Base-by-base conservation (phyloP, 2,888 invertebrate species). In the Ephialtes manifestator region DNA sequence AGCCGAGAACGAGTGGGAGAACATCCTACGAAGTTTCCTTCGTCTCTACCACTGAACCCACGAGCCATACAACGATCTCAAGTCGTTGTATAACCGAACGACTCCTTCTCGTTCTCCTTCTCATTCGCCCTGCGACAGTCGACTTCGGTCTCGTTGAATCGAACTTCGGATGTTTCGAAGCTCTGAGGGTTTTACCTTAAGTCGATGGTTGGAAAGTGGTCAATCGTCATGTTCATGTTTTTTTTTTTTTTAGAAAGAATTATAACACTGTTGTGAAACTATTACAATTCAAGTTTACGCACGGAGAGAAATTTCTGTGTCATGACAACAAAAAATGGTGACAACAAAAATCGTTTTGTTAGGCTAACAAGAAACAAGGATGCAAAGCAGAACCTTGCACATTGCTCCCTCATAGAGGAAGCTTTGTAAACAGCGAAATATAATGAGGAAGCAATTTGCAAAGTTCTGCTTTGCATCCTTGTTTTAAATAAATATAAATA, bases 11-110 rank as follows among this genome's bases (percentile, higher is more conserved):
- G 58, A 53, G 70, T 53, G 53, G 15, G 68, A 39, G 20, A 31
- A 20, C 46, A 78, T 72, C 82, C 85, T 86, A 83, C 87, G 81
- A 85, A 78, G 75, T 71, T 85, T 80, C 72, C 81, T 58, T 68
- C 85, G 83, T 70, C 58, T 60, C 39, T 18, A 43, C 70, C 46
- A 55, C 71, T 20, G 75, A 72, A 84, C 39, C 75, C 65, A 31
- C 68, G 43, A 51, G 39, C 76, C 24, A 24, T 35, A 63, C 58
- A 11, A 63, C 76, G 65, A 58, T 78, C 68, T 18, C 46, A 4
- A 31, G 11, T 58, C 46, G 39, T 24, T 77, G 51, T 70, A 53
- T 70, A 55, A 72, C 71, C 71, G 63, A 65, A 55, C 58, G 35
- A 46, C 68, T 58, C 35, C 51, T 48, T 10, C 39, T 51, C 24